Conservation (phyloP, 2,888 invertebrate species). For the Tipula vernalis region DNA sequence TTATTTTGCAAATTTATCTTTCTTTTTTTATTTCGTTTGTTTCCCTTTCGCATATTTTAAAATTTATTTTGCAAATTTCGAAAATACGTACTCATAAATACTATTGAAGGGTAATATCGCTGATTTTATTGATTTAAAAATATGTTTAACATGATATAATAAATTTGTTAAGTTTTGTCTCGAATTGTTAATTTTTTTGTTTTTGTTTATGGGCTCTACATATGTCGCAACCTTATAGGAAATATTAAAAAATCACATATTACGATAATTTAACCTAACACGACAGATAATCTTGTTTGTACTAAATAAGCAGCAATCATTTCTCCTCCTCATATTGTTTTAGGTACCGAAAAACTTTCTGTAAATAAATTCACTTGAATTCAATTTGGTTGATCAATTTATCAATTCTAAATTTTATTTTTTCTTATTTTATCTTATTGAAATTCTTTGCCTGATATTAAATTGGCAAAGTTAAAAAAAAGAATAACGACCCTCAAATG, state of each 20-base stretch:
- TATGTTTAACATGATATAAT: not conserved
- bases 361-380: not conserved
- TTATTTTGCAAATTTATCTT: not conserved
- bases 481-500: not conserved
- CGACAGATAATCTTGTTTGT: not conserved
- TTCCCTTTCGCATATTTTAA: not conserved
- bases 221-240: not conserved
- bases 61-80: not conserved
- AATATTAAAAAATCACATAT: not conserved
- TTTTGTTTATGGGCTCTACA: not conserved
- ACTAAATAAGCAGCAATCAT: not conserved
- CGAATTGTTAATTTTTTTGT: not conserved
- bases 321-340: not conserved
- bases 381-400: constrained; percentile 4
- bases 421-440: not conserved
- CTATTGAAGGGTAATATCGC: not conserved
- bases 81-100: not conserved
- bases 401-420: not conserved
- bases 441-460: not conserved
- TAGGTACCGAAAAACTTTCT: not conserved
- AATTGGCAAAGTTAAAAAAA: not conserved
- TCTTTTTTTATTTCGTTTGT: not conserved
- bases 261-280: not conserved
- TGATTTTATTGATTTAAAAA: not conserved
- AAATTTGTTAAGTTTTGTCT: not conserved